Evolutionary conservation across 2,888 invertebrate species (phyloP), one percentile per base, ranked within the genome.

Genomic region (Plagodis pulveraria): DNA sequence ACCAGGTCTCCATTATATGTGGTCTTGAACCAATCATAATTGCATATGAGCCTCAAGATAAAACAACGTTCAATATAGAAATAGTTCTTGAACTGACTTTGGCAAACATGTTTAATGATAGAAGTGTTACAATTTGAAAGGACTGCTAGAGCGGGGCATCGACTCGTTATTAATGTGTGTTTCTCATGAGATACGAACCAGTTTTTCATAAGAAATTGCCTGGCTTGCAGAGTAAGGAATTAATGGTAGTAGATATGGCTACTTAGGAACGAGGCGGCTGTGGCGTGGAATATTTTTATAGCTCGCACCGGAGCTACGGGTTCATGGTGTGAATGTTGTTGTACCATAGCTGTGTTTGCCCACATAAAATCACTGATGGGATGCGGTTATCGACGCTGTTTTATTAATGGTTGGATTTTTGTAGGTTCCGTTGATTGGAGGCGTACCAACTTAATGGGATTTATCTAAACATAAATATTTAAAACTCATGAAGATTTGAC

Each of bases 21-120:
- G 84, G 85, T 86, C 87, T 85, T 80, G 83, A 80, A 80, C 83
- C 81, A 86, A 86, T 89, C 86, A 89, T 92, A 91, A 92, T 92
- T 92, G 90, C 90, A 91, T 88, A 86, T 82, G 84, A 81, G 87
- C 80, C 81, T 73, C 76, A 70, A 86, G 87, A 88, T 83, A 88
- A 89, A 88, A 84, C 80, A 76, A 79, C 75, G 72, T 81, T 81
- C 80, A 80, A 84, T 84, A 81, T 79, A 74, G 76, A 82, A 84
- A 83, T 81, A 78, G 76, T 74, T 80, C 72, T 67, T 70, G 62
- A 50, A 56, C 57, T 56, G 56, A 65, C 69, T 73, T 77, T 69
- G 63, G 69, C 67, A 74, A 76, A 74, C 62, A 71, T 67, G 58
- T 67, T 60, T 58, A 53, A 61, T 59, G 53, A 51, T 51, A 44